Evolutionary conservation across 2,113 vertebrate genomes (phyloP).

Genomic region (Toxotes jaculatrix): DNA sequence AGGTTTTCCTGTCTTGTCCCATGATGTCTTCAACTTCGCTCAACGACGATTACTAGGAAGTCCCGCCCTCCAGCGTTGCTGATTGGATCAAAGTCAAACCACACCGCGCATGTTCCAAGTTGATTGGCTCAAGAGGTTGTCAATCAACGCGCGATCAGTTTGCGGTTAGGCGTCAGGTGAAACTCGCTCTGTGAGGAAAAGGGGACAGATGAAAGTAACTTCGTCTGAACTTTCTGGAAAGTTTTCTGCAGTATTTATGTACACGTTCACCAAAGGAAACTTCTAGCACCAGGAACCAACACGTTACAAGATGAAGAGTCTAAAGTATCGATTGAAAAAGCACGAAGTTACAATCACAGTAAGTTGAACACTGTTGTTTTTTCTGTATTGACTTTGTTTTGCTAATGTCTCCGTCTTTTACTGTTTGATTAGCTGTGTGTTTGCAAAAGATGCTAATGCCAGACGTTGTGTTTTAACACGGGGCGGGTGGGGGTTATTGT

Average conservation of each 20-base stretch:
- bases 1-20: slow-evolving; percentile 53
- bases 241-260: slow-evolving; percentile 18
- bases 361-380: slow-evolving; percentile 68
- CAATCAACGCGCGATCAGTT: slow-evolving; percentile 53
- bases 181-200: slow-evolving; percentile 70
- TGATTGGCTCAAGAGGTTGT: slow-evolving; percentile 63
- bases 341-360: slow-evolving; percentile 90
- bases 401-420: neutral
- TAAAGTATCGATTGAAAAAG: slow-evolving; percentile 92
- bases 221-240: slow-evolving; percentile 29
- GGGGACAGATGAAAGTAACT: slow-evolving; percentile 48
- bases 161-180: slow-evolving; percentile 85
- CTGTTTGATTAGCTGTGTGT: neutral
- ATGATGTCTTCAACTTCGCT: slow-evolving; percentile 55
- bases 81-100: slow-evolving; percentile 65
- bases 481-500: neutral
- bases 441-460: neutral
- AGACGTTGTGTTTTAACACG: neutral
- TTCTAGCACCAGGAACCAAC: slow-evolving; percentile 3
- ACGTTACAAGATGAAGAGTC: slow-evolving; percentile 89
- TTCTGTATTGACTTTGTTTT: neutral
- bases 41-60: slow-evolving; percentile 72
- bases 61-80: slow-evolving; percentile 66
- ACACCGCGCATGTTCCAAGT: neutral
- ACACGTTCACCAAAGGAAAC: neutral